These are phyloP conservation scores for Takifugu rubripes DNA, from an alignment of 2,797 vertebrate genomes.

Conservation along the genomic window DNA sequence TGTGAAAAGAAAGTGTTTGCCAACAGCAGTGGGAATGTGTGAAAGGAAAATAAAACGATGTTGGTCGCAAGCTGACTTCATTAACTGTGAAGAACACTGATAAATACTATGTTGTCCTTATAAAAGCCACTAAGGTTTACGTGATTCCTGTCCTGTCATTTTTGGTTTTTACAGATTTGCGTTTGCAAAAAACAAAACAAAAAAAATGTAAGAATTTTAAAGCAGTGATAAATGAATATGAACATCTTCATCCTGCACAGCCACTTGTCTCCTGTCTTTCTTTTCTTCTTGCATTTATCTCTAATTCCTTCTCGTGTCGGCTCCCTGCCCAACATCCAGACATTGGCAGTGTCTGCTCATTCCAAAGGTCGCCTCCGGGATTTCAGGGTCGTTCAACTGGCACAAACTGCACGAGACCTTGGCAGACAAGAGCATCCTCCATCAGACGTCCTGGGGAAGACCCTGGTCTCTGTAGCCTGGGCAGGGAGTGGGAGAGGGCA, in stretches of 20 bases:
- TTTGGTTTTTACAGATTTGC: constrained; percentile 6
- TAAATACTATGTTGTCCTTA: too few species aligned
- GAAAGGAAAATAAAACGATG: neutral
- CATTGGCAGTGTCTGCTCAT: constrained; percentile 1
- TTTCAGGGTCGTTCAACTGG: constrained; percentile 14
- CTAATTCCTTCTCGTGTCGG: neutral
- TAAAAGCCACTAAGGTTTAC: too few species aligned
- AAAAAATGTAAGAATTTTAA: too few species aligned
- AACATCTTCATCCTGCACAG: constrained; percentile 2
- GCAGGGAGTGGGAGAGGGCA: neutral
- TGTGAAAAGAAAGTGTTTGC: constrained; percentile 9
- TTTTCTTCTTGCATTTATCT: constrained; percentile 3
- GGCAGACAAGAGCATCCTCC: neutral
- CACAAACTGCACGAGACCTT: constrained; percentile 24
- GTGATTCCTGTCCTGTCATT: neutral
- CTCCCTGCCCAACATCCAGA: neutral
- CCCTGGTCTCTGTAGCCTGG: constrained; percentile 89
- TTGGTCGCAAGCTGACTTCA: too few species aligned
- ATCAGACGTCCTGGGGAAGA: constrained; percentile 86
- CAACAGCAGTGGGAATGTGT: neutral
- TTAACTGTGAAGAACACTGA: too few species aligned
- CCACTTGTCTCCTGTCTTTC: neutral
- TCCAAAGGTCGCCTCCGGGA: constrained; percentile 10
- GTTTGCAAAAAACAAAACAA: neutral
- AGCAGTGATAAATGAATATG: neutral